A percentile compares a stretch with the other conserved stretches of the same genome.
Evolutionary conservation across 2,888 invertebrate genomes (phyloP).

Genomic region (Metacarcinus magister): DNA sequence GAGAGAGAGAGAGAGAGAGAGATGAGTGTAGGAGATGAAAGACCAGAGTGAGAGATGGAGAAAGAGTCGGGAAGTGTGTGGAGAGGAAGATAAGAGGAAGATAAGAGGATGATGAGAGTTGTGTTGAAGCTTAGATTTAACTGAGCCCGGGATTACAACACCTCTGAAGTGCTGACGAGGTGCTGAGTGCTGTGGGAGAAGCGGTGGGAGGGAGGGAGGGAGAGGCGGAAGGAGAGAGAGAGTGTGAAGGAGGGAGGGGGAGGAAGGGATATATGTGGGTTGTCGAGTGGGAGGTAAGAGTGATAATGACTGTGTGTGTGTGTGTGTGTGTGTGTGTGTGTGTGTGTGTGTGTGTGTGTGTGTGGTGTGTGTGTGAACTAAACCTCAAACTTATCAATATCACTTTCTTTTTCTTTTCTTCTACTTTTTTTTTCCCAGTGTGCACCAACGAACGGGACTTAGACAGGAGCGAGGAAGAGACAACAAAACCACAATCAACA

Average conservation of each 20-base stretch:
- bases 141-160: background rate
- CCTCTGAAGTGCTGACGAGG: constrained; percentile 2
- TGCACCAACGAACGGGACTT: too few relatives aligned
- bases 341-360: background rate
- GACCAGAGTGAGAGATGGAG: background rate
- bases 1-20: constrained; percentile 15
- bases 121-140: background rate
- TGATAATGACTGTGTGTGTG: background rate
- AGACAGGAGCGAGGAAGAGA: too few relatives aligned
- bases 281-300: background rate
- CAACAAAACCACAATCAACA: too few relatives aligned
- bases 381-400: too few relatives aligned
- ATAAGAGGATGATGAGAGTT: background rate
- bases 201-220: background rate
- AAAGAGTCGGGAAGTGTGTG: background rate
- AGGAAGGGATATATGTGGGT: background rate
- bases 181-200: background rate
- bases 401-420: background rate
- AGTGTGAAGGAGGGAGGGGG: too few relatives aligned
- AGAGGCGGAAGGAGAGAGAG: too few relatives aligned
- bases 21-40: background rate
- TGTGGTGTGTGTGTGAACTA: background rate
- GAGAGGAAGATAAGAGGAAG: background rate
- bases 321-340: background rate
- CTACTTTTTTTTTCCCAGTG: background rate